A percentile compares a stretch with the other conserved stretches of the same genome.
These are phyloP conservation scores for Thalassarche chlororhynchos DNA, from an alignment of 2,113 vertebrate genomes.

Conservation along the genomic window DNA sequence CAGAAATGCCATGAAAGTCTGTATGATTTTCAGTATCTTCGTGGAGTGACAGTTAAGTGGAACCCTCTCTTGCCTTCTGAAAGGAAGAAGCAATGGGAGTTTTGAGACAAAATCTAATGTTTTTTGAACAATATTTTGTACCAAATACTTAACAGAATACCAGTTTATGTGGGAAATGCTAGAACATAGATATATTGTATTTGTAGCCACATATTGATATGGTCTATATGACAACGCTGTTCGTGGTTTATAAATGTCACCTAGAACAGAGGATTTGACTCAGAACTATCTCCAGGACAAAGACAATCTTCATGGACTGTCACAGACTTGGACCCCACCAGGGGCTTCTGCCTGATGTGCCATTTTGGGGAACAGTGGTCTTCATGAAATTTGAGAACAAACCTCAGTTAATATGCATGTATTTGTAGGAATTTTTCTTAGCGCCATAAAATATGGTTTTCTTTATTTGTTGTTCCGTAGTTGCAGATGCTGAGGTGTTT, in stretches of 20 bases:
- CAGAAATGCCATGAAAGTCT: neutral
- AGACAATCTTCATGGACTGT: too few species aligned
- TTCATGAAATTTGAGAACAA: neutral
- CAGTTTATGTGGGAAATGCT: neutral
- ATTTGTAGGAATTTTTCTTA: neutral
- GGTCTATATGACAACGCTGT: rapidly evolving
- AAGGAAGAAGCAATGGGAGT: neutral
- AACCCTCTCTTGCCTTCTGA: neutral
- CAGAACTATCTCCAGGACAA: neutral
- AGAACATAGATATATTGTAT: neutral
- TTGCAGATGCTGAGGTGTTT: neutral
- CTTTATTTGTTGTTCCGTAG: neutral
- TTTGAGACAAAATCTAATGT: neutral
- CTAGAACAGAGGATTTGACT: neutral
- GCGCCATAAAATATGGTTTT: rapidly evolving
- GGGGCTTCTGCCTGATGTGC: neutral
- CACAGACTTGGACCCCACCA: too few species aligned
- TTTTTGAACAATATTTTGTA: neutral
- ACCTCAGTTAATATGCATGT: neutral
- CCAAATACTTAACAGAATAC: neutral
- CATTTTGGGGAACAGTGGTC: rapidly evolving
- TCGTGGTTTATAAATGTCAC: neutral
- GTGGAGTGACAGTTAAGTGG: neutral
- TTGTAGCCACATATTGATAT: neutral
- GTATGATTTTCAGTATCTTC: neutral